Evolutionary conservation across 2,113 vertebrate genomes (phyloP), one percentile per base, ranked within the genome.

Genomic region (Pituophis catenifer): DNA sequence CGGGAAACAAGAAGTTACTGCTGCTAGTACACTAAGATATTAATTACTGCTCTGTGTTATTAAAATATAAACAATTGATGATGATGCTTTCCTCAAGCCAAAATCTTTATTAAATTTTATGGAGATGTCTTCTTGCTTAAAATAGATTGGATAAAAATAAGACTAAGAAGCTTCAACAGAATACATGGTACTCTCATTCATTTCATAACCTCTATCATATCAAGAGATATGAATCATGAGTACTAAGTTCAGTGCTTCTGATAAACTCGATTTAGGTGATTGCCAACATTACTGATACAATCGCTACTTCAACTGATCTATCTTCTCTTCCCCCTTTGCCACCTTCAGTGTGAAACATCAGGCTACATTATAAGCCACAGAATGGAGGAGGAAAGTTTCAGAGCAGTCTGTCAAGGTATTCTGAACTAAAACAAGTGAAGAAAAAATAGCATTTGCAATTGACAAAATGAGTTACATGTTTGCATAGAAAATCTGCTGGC

Each of bases 41-140:
- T 94, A 54, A 24, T 94, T 94, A 90, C 24, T 93, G 58, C 91
- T 88, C 70, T 19, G 13, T 93, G 93, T 95, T 55, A 44, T 0
- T 93, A 33, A 55, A 90, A 91, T 94, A 13, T 53, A 90, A 87
- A 92, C 52, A 44, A 44, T 44, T 44, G 0, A 75, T 91, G 57
- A 5, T 50, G 75, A 13, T 88, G 0, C 90, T 75, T 96, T 94
- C 50, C 1, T 75, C 93, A 70, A 29, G 50, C 4, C 7, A 94
- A 52, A 57, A 29, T 54, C 0, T 86, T 24, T 85, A 23, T 88
- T 90, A 95, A 50, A 95, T 17, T 59, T 90, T 11, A 55, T 94
- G 53, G 58, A 55, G 93, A 5, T 2, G 23, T 92, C 38, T 26
- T 0, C 89, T 86, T 89, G n/a, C 92, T 91, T 55, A 86, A 13